These are phyloP conservation scores for Epirrhoe alternata DNA, from an alignment of 2,888 invertebrate species.

Conservation along the genomic window DNA sequence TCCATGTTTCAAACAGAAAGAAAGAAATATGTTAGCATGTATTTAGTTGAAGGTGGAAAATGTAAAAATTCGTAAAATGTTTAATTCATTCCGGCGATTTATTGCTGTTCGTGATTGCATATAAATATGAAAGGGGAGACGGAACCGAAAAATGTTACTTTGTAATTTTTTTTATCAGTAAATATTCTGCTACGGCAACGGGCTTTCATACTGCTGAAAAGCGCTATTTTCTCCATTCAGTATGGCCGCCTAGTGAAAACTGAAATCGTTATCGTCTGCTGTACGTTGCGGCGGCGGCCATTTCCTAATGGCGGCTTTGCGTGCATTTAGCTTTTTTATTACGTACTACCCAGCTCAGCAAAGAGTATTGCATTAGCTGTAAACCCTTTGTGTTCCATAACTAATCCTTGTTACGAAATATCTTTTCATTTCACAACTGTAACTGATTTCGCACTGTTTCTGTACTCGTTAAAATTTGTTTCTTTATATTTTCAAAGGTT, in stretches of 20 bases:
- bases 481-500: constrained; percentile 22
- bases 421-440: constrained; percentile 29
- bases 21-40: constrained; percentile 38
- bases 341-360: constrained; percentile 56
- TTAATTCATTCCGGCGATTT: constrained; percentile 53
- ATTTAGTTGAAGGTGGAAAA: constrained; percentile 39
- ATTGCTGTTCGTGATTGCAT: constrained; percentile 61
- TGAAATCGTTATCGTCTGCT: constrained; percentile 79
- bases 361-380: constrained; percentile 52
- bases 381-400: constrained; percentile 44
- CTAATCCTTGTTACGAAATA: constrained; percentile 35
- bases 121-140: constrained; percentile 61
- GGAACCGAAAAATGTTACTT: constrained; percentile 57
- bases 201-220: constrained; percentile 80
- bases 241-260: constrained; percentile 77
- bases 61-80: constrained; percentile 39
- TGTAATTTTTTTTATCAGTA: constrained; percentile 63
- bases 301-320: constrained; percentile 81
- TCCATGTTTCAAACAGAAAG: constrained; percentile 29
- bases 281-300: constrained; percentile 68
- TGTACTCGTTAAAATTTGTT: constrained; percentile 20
- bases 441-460: constrained; percentile 34
- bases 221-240: constrained; percentile 81
- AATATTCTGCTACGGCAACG: constrained; percentile 69
- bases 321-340: constrained; percentile 77